Percentiles rank a stretch among this genome's conserved stretches.
Conservation (phyloP, 2,797 vertebrate species). For the Tokudaia muenninki region DNA sequence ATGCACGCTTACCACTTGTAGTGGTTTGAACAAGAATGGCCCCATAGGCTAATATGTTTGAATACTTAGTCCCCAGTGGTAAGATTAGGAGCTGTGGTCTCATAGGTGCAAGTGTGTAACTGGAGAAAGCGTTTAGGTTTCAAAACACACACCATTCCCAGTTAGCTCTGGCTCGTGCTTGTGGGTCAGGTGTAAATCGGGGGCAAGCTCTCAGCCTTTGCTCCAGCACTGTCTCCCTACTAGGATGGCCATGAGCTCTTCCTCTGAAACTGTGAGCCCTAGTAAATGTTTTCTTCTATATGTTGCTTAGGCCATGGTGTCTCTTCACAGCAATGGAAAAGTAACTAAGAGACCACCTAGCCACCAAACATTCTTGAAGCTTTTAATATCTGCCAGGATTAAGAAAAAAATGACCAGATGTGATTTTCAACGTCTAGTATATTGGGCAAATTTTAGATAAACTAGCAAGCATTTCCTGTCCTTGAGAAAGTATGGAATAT, state of each 20-base stretch:
- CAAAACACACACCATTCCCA: background rate
- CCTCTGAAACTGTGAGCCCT: background rate
- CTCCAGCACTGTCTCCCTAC: background rate
- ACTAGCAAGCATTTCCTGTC: background rate
- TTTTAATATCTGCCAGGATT: background rate
- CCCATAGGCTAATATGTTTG: background rate
- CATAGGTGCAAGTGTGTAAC: background rate
- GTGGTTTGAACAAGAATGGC: background rate
- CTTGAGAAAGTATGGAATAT: background rate
- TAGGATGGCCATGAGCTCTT: too few species aligned
- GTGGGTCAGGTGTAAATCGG: background rate
- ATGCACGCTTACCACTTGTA: background rate
- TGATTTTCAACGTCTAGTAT: background rate
- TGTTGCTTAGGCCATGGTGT: background rate
- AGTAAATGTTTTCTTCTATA: background rate
- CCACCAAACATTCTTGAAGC: background rate
- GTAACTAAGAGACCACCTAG: background rate
- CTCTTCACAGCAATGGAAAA: background rate
- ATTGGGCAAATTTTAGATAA: background rate
- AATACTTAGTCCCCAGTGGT: background rate
- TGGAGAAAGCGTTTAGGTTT: background rate
- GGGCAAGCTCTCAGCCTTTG: background rate
- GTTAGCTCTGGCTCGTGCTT: background rate
- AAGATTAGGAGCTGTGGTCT: background rate
- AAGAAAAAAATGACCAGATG: background rate